phyloP scores from a whole-genome alignment of 1,140 invertebrate species.

The Drosophila sturtevanti region DNA sequence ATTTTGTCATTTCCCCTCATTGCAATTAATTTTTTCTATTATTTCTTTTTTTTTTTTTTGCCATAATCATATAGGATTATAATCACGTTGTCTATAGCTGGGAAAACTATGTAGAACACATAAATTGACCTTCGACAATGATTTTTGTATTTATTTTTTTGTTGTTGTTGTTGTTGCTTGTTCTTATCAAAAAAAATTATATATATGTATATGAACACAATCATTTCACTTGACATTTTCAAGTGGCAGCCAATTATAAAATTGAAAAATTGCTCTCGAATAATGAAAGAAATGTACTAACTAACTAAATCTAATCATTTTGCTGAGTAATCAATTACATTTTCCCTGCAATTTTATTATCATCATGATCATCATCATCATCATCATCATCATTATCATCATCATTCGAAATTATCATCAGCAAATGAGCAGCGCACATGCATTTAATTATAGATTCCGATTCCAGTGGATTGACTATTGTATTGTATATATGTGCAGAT shows the following conservation, averaged over 20 bases:
- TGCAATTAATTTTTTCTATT: not conserved
- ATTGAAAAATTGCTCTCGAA: not conserved
- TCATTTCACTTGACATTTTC: not conserved
- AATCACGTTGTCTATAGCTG: conserved; percentile 1
- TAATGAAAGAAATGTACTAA: too few species aligned
- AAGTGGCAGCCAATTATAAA: conserved; percentile 3
- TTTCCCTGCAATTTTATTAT: conserved; percentile 5
- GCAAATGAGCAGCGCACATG: conserved; percentile 2
- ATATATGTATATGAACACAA: not conserved
- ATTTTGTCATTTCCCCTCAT: conserved; percentile 8
- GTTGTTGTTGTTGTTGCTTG: not conserved
- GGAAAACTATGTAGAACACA: not conserved
- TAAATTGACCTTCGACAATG: conserved; percentile 7
- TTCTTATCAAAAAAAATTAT: not conserved
- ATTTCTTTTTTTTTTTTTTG: not conserved
- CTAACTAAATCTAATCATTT: conserved; percentile 1
- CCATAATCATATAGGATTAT: not conserved
- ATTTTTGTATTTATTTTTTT: not conserved
- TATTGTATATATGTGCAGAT: too few species aligned
- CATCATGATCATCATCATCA: not conserved
- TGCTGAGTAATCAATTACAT: conserved; percentile 1
- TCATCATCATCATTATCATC: too few species aligned
- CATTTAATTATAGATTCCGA: conserved; percentile 1
- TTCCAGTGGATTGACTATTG: not conserved
- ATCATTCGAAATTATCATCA: not conserved